Percentiles rank a stretch among this genome's conserved stretches.
These are phyloP conservation scores for Dyspetes luteomarginatus DNA, from an alignment of 2,888 invertebrate genomes.

Conservation along the genomic window DNA sequence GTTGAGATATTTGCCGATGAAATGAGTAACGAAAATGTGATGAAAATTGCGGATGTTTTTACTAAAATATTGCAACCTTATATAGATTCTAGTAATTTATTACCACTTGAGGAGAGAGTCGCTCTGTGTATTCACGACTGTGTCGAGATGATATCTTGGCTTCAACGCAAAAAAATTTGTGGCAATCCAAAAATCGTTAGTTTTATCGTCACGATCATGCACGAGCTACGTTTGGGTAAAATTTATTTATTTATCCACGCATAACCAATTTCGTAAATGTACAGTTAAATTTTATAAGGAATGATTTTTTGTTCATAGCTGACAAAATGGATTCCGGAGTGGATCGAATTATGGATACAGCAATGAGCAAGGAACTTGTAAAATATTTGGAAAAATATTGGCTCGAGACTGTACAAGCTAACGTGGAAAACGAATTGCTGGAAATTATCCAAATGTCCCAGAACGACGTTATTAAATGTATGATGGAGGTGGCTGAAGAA, in stretches of 20 bases:
- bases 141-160: conserved; percentile 73
- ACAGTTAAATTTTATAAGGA: not conserved
- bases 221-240: conserved; percentile 71
- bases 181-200: conserved; percentile 62
- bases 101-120: conserved; percentile 70
- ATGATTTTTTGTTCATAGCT: conserved; percentile 1
- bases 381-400: conserved; percentile 75
- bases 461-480: conserved; percentile 39
- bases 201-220: conserved; percentile 71
- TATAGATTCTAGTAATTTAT: conserved; percentile 68
- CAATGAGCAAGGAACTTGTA: conserved; percentile 70
- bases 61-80: conserved; percentile 73
- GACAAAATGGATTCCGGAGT: not conserved
- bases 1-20: conserved; percentile 56
- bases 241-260: not conserved
- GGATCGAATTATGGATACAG: conserved; percentile 50
- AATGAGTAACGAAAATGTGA: conserved; percentile 54
- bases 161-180: conserved; percentile 70
- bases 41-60: conserved; percentile 69
- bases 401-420: conserved; percentile 70
- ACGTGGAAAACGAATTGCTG: conserved; percentile 65
- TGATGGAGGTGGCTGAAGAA: conserved; percentile 57
- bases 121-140: conserved; percentile 75
- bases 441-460: conserved; percentile 67
- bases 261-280: not conserved